phyloP scores from a whole-genome alignment of 2,888 invertebrate species.

The Coenonympha arcania region DNA sequence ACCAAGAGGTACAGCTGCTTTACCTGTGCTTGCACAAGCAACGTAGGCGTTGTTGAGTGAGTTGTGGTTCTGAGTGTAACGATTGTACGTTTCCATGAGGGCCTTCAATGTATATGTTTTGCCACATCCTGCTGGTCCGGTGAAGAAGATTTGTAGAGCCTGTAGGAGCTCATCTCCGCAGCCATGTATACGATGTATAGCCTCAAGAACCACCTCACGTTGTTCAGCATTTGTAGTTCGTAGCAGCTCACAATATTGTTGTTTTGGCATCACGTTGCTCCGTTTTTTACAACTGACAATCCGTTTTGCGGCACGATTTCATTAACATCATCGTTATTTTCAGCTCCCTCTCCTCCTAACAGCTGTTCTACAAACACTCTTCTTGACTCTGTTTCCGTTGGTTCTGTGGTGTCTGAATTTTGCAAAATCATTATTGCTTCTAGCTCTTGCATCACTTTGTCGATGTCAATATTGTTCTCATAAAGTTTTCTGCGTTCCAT shows the following conservation, averaged over 20 bases:
- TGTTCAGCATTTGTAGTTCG: background rate
- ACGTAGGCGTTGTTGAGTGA: constrained; percentile 44
- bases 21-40: constrained; percentile 44
- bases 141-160: background rate
- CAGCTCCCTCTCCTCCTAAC: constrained; percentile 26
- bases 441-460: constrained; percentile 34
- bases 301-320: constrained; percentile 33
- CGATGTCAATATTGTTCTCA: constrained; percentile 38
- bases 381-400: constrained; percentile 29
- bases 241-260: background rate
- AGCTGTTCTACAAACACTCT: constrained; percentile 29
- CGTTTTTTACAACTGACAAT: background rate
- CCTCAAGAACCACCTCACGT: background rate
- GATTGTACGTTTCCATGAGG: constrained; percentile 46
- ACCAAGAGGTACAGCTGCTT: constrained; percentile 45
- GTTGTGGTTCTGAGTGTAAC: constrained; percentile 43
- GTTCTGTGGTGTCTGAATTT: constrained; percentile 30
- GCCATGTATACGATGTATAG: background rate
- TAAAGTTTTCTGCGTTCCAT: constrained; percentile 34
- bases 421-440: constrained; percentile 35
- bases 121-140: background rate
- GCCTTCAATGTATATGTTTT: background rate
- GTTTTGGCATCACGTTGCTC: background rate
- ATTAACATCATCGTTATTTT: constrained; percentile 30
- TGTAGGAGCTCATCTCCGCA: background rate